Evolutionary conservation across 1,140 invertebrate species (phyloP), one percentile per base, ranked within the genome.

Genomic region (Luehdorfia chinensis): DNA sequence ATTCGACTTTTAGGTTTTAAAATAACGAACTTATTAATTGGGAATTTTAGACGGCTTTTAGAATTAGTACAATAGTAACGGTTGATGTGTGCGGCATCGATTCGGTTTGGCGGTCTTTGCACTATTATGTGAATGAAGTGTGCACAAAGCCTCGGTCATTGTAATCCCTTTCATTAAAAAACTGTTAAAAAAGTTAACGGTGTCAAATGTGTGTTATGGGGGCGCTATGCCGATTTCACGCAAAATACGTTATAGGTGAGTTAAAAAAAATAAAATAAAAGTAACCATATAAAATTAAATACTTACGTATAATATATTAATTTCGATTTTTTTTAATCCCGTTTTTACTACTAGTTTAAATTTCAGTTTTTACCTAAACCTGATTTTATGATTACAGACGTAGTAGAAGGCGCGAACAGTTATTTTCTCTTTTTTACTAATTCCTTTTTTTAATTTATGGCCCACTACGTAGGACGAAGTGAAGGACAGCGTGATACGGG

Each of bases 171-270:
- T n/a, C n/a, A n/a, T n/a, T n/a, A n/a, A n/a, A n/a, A n/a, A n/a
- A 13, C 18, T 19, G 21, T 19, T 9, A 16, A 15, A 30, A 45
- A 2, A 7, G 14, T 39, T 47, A 53, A 39, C 41, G 41, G 43
- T 15, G 18, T 25, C 12, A 47, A 34, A 80, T 80, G 76, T 84
- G 80, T 79, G 78, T 83, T 59, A 85, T 85, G 73, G 78, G 81
- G 55, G 81, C 79, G 51, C 59, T 86, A 66, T 87, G 84, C 57
- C 78, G 77, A 47, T 81, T 83, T 57, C 83, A 84, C 59, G 78
- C 81, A 51, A 85, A 79, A 68, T 84, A 83, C 58, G 73, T 80
- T 55, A 74, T 85, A 54, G 74, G 83, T 86, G 59, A 79, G 80
- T 73, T 32, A 50, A 44, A 9, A 6, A 14, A 15, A 7, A n/a